Conservation (phyloP, 1,140 invertebrate genomes). For the Drosophila carrolli region DNA sequence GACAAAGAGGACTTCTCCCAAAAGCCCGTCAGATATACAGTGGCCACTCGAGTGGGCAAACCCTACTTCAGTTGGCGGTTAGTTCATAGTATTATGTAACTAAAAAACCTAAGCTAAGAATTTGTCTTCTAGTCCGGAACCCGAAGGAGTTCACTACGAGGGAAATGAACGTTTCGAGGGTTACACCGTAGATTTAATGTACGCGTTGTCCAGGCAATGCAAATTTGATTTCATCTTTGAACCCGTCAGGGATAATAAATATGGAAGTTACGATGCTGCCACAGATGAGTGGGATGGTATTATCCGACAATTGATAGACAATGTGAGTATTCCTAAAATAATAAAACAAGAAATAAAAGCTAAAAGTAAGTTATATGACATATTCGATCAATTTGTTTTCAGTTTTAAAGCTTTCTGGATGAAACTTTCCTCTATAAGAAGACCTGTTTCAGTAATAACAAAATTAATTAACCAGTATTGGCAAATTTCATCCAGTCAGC, state of each 20-base stretch:
- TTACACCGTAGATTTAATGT: conserved; percentile 91
- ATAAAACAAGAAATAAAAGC: neutral
- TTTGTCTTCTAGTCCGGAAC: conserved; percentile 45
- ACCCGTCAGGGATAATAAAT: conserved; percentile 88
- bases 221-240: conserved; percentile 91
- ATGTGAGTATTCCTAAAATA: conserved; percentile 67
- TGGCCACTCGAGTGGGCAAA: conserved; percentile 72
- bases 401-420: too few relatives aligned
- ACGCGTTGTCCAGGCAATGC: conserved; percentile 87
- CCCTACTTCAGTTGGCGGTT: conserved; percentile 78
- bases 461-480: too few relatives aligned
- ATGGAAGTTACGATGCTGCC: conserved; percentile 89
- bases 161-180: conserved; percentile 89
- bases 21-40: conserved; percentile 61
- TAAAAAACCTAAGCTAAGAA: neutral
- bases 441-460: too few relatives aligned
- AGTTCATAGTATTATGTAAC: conserved; percentile 4
- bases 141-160: conserved; percentile 74
- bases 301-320: conserved; percentile 92
- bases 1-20: conserved; percentile 68
- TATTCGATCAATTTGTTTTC: too few relatives aligned
- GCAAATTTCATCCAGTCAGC: too few relatives aligned
- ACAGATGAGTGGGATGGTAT: conserved; percentile 94
- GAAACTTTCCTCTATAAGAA: too few relatives aligned
- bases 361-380: too few relatives aligned